A percentile compares a stretch with the other conserved stretches of the same genome.
These are phyloP conservation scores for Urocyon cinereoargenteus DNA, from an alignment of 2,797 vertebrate genomes.

Conservation along the genomic window DNA sequence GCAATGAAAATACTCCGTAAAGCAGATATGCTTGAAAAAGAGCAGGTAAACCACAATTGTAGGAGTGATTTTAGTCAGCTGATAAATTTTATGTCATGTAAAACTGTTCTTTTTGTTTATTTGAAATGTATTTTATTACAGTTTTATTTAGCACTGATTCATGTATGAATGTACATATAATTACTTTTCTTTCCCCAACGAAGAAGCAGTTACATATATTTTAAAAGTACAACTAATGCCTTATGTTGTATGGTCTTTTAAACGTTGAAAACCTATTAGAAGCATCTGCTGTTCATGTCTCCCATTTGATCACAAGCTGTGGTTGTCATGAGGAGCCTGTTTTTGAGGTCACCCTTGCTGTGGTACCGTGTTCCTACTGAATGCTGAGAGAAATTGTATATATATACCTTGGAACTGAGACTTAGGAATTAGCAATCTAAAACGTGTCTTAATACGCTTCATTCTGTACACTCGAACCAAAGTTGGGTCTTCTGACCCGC, in stretches of 20 bases:
- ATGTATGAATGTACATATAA: background rate
- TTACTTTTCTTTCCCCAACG: background rate
- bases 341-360: background rate
- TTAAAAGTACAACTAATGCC: conserved; percentile 56
- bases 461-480: background rate
- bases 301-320: background rate
- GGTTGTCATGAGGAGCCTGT: background rate
- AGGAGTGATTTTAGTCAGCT: background rate
- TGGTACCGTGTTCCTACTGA: background rate
- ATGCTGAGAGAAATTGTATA: conserved; percentile 11
- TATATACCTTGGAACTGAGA: background rate
- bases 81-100: background rate
- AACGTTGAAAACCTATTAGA: background rate
- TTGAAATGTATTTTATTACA: conserved; percentile 45
- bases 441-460: background rate
- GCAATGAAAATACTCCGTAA: conserved; percentile 99
- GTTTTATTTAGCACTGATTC: conserved; percentile 56
- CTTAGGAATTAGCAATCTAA: background rate
- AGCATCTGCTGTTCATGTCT: background rate
- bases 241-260: background rate
- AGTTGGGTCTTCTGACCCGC: background rate
- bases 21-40: conserved; percentile 99
- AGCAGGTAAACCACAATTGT: conserved; percentile 91
- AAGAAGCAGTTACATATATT: conserved; percentile 24
- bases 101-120: conserved; percentile 48